Evolutionary conservation across 2,797 vertebrate species (phyloP).

Genomic region (Melanotaenia trifasciata): DNA sequence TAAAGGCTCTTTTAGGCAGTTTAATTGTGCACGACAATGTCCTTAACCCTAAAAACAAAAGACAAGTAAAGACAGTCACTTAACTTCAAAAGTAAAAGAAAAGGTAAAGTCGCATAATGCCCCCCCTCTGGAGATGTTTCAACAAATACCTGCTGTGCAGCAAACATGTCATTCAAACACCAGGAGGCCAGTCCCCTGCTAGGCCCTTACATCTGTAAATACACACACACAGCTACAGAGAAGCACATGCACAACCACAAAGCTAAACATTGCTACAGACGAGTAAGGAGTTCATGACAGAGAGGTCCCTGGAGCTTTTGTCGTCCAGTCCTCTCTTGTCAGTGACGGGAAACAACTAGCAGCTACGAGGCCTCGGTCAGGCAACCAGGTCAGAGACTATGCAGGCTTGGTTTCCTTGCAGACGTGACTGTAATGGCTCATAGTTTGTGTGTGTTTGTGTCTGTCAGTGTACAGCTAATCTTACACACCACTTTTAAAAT

Average conservation of each 20-base stretch:
- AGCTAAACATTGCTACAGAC: constrained; percentile 30
- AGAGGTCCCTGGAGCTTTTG: constrained; percentile 20
- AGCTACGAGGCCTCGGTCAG: background rate
- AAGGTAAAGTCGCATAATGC: constrained; percentile 58
- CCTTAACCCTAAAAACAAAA: constrained; percentile 44
- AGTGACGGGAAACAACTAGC: background rate
- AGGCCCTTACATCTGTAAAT: constrained; percentile 59
- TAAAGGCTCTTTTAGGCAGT: constrained; percentile 10
- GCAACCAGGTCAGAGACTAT: background rate
- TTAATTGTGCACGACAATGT: constrained; percentile 22
- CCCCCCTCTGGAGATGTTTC: constrained; percentile 41
- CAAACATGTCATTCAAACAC: constrained; percentile 73
- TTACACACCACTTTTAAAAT: background rate
- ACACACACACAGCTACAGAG: constrained; percentile 22
- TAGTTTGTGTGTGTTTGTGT: background rate
- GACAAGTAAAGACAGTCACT: constrained; percentile 17
- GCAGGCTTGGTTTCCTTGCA: background rate
- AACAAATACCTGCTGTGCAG: constrained; percentile 46
- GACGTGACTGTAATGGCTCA: background rate
- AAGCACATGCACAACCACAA: constrained; percentile 9
- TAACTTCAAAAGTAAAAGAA: constrained; percentile 36
- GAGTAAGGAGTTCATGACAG: constrained; percentile 16
- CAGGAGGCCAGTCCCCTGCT: constrained; percentile 65
- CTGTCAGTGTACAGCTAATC: background rate
- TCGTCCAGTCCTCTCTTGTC: constrained; percentile 9